Base-by-base conservation (phyloP, 1,140 invertebrate species). In the Eurytemora carolleeae region DNA sequence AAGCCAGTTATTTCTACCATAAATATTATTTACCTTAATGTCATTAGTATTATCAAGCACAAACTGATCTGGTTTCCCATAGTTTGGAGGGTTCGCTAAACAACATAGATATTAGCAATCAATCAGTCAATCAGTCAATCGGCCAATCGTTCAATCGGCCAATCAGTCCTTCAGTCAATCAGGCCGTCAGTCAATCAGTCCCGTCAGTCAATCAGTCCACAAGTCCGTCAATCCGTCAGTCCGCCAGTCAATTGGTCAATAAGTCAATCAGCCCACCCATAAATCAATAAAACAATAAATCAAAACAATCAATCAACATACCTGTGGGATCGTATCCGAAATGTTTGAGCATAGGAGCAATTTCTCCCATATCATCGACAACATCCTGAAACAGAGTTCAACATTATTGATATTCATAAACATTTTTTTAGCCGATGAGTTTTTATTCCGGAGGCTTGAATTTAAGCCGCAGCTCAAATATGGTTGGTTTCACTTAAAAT, bases 311-410 rank as follows among this genome's bases (percentile, higher is more conserved):
- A n/a, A n/a, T n/a, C n/a, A n/a, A n/a, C n/a, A n/a, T 44, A 44
- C 31, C 55, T n/a, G 57, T 82, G 23, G 91, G 90, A 78, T 95
- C 88, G 74, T 96, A 97, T 58, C 92, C 91, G 55, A 97, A 77
- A 56, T 67, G 80, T 19, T 82, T 80, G 53, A 93, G 78, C 90
- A 95, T 94, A 44, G 91, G 91, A 59, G 91, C 91, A 65, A 94
- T 81, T 64, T 83, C 80, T 1, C 84, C 81, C 87, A 94, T 92
- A 70, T 94, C 86, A 64, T 78, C 76, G 25, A 91, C 79, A 22
- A 95, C 90, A 73, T 96, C 90, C 21, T 44, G n/a, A 44, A 12
- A 44, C n/a, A 12, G 31, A 44, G n/a, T 44, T 12, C 7, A 44
- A 44, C n/a, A 44, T 44, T 44, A 12, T 44, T 7, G 31, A 44